These are phyloP conservation scores for Philantomba maxwellii DNA, from an alignment of 2,113 vertebrate genomes.

Conservation along the genomic window DNA sequence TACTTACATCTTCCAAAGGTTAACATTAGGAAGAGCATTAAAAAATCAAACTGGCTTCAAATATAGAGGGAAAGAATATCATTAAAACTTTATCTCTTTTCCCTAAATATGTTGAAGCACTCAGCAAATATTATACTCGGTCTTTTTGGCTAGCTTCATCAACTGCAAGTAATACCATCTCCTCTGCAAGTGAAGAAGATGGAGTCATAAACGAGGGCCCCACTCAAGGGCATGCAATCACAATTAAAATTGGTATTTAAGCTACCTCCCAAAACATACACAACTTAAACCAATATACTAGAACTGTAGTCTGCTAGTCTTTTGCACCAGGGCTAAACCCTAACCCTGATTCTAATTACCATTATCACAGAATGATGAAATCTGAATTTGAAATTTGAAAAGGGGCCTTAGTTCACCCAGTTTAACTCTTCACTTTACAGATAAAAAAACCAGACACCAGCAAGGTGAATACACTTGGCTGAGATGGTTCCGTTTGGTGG, in stretches of 20 bases:
- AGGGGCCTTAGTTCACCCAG: not conserved
- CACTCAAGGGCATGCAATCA: not conserved
- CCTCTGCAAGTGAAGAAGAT: not conserved
- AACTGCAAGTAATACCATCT: not conserved
- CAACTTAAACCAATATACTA: not conserved
- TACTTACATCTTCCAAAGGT: conserved; percentile 40
- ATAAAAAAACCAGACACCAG: not conserved
- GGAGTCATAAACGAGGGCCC: not conserved
- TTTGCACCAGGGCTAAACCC: not conserved
- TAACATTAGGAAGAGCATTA: not conserved
- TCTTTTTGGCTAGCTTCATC: not conserved
- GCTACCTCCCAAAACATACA: not conserved
- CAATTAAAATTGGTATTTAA: not conserved
- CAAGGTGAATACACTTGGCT: not conserved
- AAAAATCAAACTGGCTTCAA: conserved; percentile 40
- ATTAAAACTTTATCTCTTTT: conserved; percentile 55
- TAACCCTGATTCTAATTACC: not conserved
- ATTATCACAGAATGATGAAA: not conserved
- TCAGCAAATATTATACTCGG: conserved; percentile 10
- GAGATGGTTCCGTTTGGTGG: not conserved
- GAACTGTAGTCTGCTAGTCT: not conserved
- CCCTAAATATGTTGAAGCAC: not conserved
- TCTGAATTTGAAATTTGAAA: not conserved
- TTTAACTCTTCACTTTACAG: not conserved
- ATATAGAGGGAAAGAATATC: conserved; percentile 16